Conservation (phyloP, 2,797 vertebrate genomes). For the Tapera naevia region DNA sequence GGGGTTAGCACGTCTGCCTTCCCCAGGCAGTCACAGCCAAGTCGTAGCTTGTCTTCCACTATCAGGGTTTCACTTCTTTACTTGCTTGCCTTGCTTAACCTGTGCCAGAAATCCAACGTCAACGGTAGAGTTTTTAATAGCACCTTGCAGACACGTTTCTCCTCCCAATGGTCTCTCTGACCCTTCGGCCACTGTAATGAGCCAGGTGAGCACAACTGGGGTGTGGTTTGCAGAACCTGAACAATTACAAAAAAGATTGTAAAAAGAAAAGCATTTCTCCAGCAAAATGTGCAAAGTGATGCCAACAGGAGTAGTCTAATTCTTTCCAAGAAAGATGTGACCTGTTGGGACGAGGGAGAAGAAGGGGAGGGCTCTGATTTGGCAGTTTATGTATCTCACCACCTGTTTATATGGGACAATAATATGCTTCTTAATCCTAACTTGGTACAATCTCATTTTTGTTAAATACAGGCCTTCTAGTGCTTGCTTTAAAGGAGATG, state of each 20-base stretch:
- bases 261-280: not conserved
- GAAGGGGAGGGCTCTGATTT: not conserved
- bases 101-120: not conserved
- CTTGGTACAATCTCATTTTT: not conserved
- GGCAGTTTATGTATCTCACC: not conserved
- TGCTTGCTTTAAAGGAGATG: not conserved
- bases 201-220: not conserved
- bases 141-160: not conserved
- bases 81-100: not conserved
- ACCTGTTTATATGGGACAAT: not conserved
- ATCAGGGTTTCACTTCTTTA: not conserved
- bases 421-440: not conserved
- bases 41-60: not conserved
- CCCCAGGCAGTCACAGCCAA: not conserved
- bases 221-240: not conserved
- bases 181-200: not conserved
- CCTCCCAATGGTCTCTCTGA: not conserved
- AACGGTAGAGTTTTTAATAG: rapidly evolving
- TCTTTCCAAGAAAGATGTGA: not conserved
- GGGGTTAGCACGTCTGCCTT: not conserved
- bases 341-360: not conserved
- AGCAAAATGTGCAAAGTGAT: not conserved
- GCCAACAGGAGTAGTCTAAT: not conserved
- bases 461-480: not conserved
- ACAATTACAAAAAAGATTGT: not conserved